Evolutionary conservation across 1,140 invertebrate genomes (phyloP), one percentile per base, ranked within the genome.

Genomic region (Wiebesia pumilae): DNA sequence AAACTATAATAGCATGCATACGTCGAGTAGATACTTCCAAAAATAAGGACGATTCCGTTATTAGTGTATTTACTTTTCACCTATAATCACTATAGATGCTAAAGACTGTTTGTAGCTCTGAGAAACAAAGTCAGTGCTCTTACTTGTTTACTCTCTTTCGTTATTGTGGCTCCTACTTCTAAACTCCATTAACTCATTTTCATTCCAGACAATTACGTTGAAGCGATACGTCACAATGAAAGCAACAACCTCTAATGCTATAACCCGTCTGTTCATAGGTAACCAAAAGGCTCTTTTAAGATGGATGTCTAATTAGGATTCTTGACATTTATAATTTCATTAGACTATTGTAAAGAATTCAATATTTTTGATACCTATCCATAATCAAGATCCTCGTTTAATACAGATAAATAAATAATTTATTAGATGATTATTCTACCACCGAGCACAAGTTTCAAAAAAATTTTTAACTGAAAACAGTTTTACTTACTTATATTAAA

Each of bases 141-240:
- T 35, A 54, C 30, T n/a, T n/a, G 16, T 30, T 65, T 40, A 75
- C 24, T 10, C 38, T 35, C 30, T 58, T 35, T 21, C 33, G 12
- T 73, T 33, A 30, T 30, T 81, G 7, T 19, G 10, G 43, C 21
- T 51, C 30, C n/a, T 51, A 67, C 81, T 51, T 4, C 71, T n/a
- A 78, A 87, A 83, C 54, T 80, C 47, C 38, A 84, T 87, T 87
- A 87, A 84, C 86, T 87, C 81, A 84, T 87, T 83, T 84, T 84
- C 73, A 43, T 65, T 84, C 40, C 1, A 58, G 27, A 21, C 33
- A 30, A 7, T 12, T 0, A 54, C 47, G 24, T 75, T 38, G 71
- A 75, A 35, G 77, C 47, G 47, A 58, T n/a, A 35, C 14, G 47
- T 79, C 16, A 81, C 58, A 19, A 81, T 54, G 7, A 30, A 40